Conservation (phyloP, 1,140 invertebrate genomes). For the Ceratina japonica region DNA sequence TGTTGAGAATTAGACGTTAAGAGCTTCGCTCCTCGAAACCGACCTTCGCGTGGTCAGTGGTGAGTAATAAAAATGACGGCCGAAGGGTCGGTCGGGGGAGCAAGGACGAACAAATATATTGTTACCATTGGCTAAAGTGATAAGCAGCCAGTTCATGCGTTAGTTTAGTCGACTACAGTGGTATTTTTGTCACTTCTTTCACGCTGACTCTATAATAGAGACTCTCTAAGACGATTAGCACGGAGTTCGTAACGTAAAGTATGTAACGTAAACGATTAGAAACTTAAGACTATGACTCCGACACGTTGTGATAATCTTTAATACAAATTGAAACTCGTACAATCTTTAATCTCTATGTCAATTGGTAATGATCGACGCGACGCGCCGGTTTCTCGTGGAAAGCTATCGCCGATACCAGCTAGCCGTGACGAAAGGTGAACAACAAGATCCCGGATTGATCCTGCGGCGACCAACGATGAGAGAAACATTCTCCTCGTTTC, state of each 20-base stretch:
- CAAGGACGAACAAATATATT: slow-evolving; percentile 1
- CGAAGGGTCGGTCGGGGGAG: no score
- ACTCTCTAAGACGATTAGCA: slow-evolving; percentile 19
- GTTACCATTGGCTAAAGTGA: slow-evolving; percentile 37
- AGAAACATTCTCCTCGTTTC: slow-evolving; percentile 42
- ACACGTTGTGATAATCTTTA: slow-evolving; percentile 49
- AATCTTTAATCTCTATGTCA: slow-evolving; percentile 42
- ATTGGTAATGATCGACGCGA: slow-evolving; percentile 26
- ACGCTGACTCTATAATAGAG: slow-evolving; percentile 9
- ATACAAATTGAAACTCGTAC: slow-evolving; percentile 51
- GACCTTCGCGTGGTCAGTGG: background rate
- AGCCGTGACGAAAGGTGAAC: slow-evolving; percentile 20
- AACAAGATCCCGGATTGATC: slow-evolving; percentile 30
- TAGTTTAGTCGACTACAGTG: slow-evolving; percentile 28
- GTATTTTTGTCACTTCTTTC: slow-evolving; percentile 42
- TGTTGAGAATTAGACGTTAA: slow-evolving; percentile 28
- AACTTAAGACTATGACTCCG: slow-evolving; percentile 33
- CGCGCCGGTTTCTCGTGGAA: background rate
- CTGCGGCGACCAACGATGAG: slow-evolving; percentile 51
- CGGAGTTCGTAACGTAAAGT: background rate
- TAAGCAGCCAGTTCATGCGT: slow-evolving; percentile 23
- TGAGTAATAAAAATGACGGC: no score
- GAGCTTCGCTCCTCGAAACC: slow-evolving; percentile 39
- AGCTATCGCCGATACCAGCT: slow-evolving; percentile 33
- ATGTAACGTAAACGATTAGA: slow-evolving; percentile 10